These are phyloP conservation scores for Lasioglossum leucozonium DNA, from an alignment of 2,888 invertebrate species.

Conservation along the genomic window DNA sequence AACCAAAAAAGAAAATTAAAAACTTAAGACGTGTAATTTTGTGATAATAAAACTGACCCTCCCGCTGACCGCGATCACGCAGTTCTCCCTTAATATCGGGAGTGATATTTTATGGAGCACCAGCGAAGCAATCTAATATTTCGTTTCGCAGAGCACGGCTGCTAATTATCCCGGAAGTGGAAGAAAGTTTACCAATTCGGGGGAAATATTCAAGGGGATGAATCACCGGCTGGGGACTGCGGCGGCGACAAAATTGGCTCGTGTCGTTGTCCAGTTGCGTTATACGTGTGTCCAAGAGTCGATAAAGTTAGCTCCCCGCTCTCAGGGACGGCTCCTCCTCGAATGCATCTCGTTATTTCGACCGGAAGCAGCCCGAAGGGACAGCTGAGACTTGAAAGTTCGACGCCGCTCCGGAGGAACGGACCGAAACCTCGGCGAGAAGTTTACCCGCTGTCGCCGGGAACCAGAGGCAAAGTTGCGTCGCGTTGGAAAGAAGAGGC, in stretches of 20 bases:
- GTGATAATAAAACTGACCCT: no score
- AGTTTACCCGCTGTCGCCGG: constrained; percentile 26
- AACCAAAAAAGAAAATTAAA: no score
- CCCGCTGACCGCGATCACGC: not conserved
- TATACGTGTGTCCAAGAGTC: constrained; percentile 24
- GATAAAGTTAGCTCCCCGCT: not conserved
- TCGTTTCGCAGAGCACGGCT: not conserved
- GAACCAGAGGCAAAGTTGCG: constrained; percentile 17
- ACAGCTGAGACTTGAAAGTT: constrained; percentile 23
- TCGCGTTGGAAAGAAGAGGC: not conserved
- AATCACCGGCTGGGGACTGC: constrained; percentile 38
- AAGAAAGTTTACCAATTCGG: constrained; percentile 30
- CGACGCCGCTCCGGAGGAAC: constrained; percentile 6
- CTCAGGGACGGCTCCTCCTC: not conserved
- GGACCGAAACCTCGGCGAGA: not conserved
- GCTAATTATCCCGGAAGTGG: constrained; percentile 54
- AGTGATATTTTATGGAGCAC: not conserved
- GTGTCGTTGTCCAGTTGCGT: constrained; percentile 28
- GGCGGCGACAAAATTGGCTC: constrained; percentile 27
- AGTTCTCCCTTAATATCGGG: not conserved
- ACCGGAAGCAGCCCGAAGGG: constrained; percentile 28
- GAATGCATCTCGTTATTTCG: constrained; percentile 46
- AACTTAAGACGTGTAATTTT: no score
- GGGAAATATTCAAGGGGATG: constrained; percentile 27
- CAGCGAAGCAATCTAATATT: constrained; percentile 19